phyloP scores from a whole-genome alignment of 2,888 invertebrate species.

The Phlogophora meticulosa region DNA sequence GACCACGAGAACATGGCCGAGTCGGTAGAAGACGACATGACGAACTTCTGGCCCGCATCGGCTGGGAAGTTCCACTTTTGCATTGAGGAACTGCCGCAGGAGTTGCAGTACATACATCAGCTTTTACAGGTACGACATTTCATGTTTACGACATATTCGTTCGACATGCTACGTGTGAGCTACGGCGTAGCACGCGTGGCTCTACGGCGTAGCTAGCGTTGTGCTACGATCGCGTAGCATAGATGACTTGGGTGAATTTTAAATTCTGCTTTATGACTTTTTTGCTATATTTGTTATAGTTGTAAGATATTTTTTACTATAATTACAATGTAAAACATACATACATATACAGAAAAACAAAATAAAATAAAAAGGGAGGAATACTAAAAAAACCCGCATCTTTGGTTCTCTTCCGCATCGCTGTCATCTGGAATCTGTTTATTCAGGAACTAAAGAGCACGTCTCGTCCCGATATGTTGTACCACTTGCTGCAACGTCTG shows the following conservation, averaged over 20 bases:
- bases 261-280: too few species aligned
- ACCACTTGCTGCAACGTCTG: conserved; percentile 97
- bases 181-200: conserved; percentile 14
- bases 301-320: too few species aligned
- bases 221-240: background rate
- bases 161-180: background rate
- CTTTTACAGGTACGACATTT: conserved; percentile 93
- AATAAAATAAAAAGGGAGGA: too few species aligned
- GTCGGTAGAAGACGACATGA: conserved; percentile 94
- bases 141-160: too few species aligned
- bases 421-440: too few species aligned
- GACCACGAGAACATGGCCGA: conserved; percentile 94
- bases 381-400: too few species aligned
- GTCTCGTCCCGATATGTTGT: conserved; percentile 97
- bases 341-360: too few species aligned
- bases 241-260: too few species aligned
- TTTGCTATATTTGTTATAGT: too few species aligned
- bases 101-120: conserved; percentile 98
- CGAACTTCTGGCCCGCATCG: conserved; percentile 98
- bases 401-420: too few species aligned
- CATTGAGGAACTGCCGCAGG: conserved; percentile 97
- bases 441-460: conserved; percentile 94
- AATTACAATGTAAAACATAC: too few species aligned
- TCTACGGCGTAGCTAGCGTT: conserved; percentile 10
- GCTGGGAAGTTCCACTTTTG: conserved; percentile 98